A percentile compares a stretch with the other conserved stretches of the same genome.
phyloP scores from a whole-genome alignment of 2,888 invertebrate species.

The Volucella inanis region DNA sequence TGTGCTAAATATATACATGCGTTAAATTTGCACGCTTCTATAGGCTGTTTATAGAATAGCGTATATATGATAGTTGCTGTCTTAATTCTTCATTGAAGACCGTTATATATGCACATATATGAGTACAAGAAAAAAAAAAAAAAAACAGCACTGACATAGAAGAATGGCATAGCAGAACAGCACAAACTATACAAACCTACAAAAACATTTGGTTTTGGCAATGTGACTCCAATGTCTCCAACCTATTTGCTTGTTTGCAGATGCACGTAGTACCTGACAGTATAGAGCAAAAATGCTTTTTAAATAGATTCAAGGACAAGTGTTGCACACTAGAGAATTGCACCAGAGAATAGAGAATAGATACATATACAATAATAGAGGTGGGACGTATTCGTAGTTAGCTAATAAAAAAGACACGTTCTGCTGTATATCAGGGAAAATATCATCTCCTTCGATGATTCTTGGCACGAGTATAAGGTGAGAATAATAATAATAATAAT shows the following conservation, averaged over 20 bases:
- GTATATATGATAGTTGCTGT: conserved; percentile 9
- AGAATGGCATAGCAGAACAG: conserved; percentile 7
- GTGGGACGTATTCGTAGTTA: conserved; percentile 31
- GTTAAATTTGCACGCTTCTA: conserved; percentile 29
- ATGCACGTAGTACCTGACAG: conserved; percentile 72
- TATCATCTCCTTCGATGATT: conserved; percentile 68
- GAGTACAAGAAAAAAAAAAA: neutral
- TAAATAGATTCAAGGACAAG: conserved; percentile 75
- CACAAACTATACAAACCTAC: too few relatives aligned
- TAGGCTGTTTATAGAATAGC: neutral
- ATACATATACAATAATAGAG: conserved; percentile 14
- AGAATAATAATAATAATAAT: conserved; percentile 37
- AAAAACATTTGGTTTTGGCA: conserved; percentile 57
- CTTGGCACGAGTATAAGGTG: conserved; percentile 71
- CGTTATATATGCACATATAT: neutral
- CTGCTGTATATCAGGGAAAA: conserved; percentile 57
- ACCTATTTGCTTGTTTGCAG: conserved; percentile 72
- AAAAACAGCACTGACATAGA: neutral
- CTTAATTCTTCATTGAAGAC: neutral
- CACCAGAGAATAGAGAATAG: conserved; percentile 25
- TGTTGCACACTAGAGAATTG: conserved; percentile 67
- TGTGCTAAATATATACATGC: neutral
- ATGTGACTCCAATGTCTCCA: conserved; percentile 69
- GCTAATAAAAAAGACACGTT: conserved; percentile 59
- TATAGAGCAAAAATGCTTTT: conserved; percentile 64